Evolutionary conservation across 2,888 invertebrate species (phyloP).

Genomic region (Perithous albicinctus): DNA sequence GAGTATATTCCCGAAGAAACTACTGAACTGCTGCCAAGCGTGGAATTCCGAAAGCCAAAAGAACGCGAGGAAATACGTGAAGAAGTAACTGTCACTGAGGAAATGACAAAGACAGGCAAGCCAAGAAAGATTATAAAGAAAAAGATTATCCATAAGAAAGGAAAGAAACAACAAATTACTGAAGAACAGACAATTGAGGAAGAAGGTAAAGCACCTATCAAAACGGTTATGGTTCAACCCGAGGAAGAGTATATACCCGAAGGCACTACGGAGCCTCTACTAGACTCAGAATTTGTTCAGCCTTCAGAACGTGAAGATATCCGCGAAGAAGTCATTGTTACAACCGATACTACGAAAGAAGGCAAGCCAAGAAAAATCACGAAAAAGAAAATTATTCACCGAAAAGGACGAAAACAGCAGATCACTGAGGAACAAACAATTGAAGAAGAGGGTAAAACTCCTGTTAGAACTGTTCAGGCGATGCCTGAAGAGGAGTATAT

Average conservation of each 20-base stretch:
- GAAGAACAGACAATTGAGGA: conserved; percentile 75
- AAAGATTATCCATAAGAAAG: conserved; percentile 79
- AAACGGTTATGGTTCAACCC: conserved; percentile 80
- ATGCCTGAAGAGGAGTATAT: conserved; percentile 75
- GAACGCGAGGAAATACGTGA: conserved; percentile 74
- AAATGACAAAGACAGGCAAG: conserved; percentile 78
- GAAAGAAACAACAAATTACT: conserved; percentile 72
- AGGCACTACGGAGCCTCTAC: conserved; percentile 75
- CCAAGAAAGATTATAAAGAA: conserved; percentile 71
- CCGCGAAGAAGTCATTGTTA: conserved; percentile 79
- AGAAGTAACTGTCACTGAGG: conserved; percentile 73
- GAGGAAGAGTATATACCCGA: conserved; percentile 78
- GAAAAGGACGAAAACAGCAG: conserved; percentile 73
- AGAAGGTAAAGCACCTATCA: conserved; percentile 84
- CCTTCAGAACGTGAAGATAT: conserved; percentile 75
- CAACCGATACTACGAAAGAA: conserved; percentile 76
- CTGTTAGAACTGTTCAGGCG: conserved; percentile 82
- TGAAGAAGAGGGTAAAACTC: conserved; percentile 77
- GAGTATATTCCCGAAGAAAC: conserved; percentile 82
- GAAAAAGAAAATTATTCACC: conserved; percentile 79
- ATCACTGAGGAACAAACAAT: conserved; percentile 76
- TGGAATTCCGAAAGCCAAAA: conserved; percentile 79
- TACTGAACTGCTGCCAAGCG: conserved; percentile 81
- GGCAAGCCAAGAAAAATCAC: conserved; percentile 78
- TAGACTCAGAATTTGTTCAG: conserved; percentile 42